Evolutionary conservation across 1,140 invertebrate genomes (phyloP), one percentile per base, ranked within the genome.

Genomic region (Orchesella cincta): DNA sequence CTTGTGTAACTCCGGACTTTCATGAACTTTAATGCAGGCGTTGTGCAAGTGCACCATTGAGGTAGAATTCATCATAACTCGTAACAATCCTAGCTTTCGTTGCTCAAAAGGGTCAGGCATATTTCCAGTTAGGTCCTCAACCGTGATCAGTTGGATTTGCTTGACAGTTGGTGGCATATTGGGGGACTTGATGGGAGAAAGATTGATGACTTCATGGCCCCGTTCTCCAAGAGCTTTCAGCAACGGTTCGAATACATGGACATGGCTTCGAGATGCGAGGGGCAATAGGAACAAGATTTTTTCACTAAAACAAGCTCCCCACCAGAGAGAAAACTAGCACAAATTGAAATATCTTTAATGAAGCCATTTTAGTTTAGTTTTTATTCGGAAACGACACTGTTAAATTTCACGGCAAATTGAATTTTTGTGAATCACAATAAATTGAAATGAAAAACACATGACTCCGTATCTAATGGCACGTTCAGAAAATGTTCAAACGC

Each of bases 51-150:
- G 62, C 31, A 31, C 62, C 62, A 26, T 31, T 5, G 62, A 31
- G 5, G 62, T 31, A n/a, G 62, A 31, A 33, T 67, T 67, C 28
- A 33, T 33, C 62, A 67, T 67, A 31, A 8, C 28, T 34, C n/a
- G 20, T 26, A 75, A 5, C 51, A 39, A 39, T 23, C 72, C 73
- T 34, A 8, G 33, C 18, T 71, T 73, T 20, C 78, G 31, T 51
- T 39, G 54, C 70, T 79, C 73, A 75, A 79, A 77, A 0, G 46
- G 57, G 73, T 79, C 77, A 16, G 35, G 73, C 73, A 75, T 70
- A 0, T 8, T n/a, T 5, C 70, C 73, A 14, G 72, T 12, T 8
- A 67, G 12, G n/a, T 67, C 62, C n/a, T 67, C 26, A 31, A 67
- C 62, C 16, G 34, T n/a, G 12, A 46, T 29, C 36, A 73, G n/a